Evolutionary conservation across 2,888 invertebrate species (phyloP).

Genomic region (Sinelater perroti): DNA sequence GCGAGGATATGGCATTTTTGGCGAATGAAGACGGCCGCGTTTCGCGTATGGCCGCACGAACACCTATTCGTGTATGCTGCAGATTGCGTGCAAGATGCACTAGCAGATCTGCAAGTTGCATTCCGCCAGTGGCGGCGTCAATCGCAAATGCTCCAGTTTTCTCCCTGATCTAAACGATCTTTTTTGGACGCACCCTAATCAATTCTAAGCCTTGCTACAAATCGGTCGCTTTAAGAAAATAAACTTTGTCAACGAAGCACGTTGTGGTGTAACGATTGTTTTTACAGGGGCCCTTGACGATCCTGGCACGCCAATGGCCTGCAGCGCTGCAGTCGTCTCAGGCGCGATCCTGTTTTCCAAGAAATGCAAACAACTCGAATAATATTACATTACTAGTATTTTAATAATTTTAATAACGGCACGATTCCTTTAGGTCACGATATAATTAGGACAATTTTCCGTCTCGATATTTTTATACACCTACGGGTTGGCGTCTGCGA

Average conservation of each 20-base stretch:
- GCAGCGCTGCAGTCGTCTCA: constrained; percentile 39
- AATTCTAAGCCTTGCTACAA: no score
- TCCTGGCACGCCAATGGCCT: constrained; percentile 38
- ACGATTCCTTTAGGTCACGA: constrained; percentile 58
- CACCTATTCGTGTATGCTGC: constrained; percentile 35
- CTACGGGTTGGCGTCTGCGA: constrained; percentile 33
- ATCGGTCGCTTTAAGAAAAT: no score
- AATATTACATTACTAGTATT: constrained; percentile 52
- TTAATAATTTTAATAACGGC: constrained; percentile 59
- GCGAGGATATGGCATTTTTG: constrained; percentile 8
- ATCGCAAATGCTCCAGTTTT: no score
- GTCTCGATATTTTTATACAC: constrained; percentile 43
- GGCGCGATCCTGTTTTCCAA: constrained; percentile 47
- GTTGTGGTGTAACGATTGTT: no score
- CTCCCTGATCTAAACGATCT: no score
- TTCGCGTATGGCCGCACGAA: constrained; percentile 16
- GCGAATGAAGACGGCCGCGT: constrained; percentile 6
- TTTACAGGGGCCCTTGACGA: no score
- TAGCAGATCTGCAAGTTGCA: constrained; percentile 22
- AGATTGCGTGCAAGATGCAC: constrained; percentile 41
- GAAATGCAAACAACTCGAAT: constrained; percentile 54
- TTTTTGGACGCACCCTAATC: no score
- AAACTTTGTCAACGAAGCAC: no score
- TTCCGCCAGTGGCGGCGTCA: constrained; percentile 36
- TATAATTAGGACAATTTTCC: constrained; percentile 56